Evolutionary conservation across 2,113 vertebrate genomes (phyloP).

Genomic region (Charadrius vociferus): DNA sequence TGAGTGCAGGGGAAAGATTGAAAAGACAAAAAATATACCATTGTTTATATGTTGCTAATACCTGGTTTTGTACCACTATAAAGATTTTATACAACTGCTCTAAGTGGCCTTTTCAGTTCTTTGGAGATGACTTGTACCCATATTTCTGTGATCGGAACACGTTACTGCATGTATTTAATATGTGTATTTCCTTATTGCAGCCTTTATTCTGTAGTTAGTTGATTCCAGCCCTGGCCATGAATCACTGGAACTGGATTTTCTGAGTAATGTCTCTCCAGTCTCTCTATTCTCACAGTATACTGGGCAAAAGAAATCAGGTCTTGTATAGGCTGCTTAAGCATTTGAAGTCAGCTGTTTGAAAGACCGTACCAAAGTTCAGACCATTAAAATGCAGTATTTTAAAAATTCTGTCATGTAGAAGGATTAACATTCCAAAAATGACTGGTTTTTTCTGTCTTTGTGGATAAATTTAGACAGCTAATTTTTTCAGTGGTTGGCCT

Average conservation of each 20-base stretch:
- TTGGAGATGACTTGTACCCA: background rate
- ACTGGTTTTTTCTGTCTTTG: background rate
- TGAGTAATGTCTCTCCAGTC: constrained; percentile 15
- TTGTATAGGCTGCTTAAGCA: background rate
- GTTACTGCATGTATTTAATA: background rate
- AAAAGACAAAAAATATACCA: fast-evolving
- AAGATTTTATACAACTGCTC: background rate
- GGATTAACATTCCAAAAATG: constrained; percentile 30
- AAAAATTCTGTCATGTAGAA: background rate
- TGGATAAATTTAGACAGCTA: constrained; percentile 31
- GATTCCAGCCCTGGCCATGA: background rate
- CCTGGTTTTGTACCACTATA: background rate
- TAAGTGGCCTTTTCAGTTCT: background rate
- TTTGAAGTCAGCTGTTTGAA: constrained; percentile 43
- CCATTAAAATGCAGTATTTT: constrained; percentile 45
- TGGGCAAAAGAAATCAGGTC: background rate
- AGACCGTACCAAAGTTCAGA: background rate
- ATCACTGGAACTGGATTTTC: constrained; percentile 53
- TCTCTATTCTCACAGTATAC: background rate
- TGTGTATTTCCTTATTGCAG: background rate
- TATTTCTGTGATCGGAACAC: background rate
- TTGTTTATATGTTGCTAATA: background rate
- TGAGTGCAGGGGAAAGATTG: background rate
- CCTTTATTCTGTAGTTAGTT: background rate
- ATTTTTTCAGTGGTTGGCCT: background rate